Percentiles rank a stretch among this genome's conserved stretches.
Evolutionary conservation across 1,140 invertebrate genomes (phyloP).

Genomic region (Bombus cullumanus): DNA sequence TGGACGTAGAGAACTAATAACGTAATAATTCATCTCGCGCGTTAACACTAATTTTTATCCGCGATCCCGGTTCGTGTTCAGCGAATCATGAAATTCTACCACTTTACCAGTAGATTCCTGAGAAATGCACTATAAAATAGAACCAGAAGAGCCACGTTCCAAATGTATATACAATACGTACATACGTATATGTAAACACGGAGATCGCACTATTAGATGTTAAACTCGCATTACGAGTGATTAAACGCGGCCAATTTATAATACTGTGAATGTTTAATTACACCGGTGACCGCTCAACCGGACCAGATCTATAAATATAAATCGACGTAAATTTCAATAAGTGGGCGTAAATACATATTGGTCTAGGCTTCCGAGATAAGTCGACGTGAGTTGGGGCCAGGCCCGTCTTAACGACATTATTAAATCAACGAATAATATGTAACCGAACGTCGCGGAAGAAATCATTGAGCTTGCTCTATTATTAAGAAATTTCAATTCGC

Average conservation of each 20-base stretch:
- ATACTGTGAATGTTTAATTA: not conserved
- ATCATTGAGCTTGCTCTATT: not conserved
- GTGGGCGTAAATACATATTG: constrained; percentile 21
- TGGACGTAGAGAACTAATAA: not conserved
- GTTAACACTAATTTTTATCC: constrained; percentile 1
- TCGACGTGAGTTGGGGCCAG: not conserved
- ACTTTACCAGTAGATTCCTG: not conserved
- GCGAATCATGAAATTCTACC: constrained; percentile 20
- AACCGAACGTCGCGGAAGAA: not conserved
- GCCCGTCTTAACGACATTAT: constrained; percentile 11
- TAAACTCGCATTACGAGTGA: not conserved
- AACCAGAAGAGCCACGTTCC: not conserved
- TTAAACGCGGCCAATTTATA: constrained; percentile 7
- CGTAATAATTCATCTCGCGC: not conserved
- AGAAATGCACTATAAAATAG: too few relatives aligned
- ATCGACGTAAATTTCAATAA: constrained; percentile 6
- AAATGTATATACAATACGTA: not conserved
- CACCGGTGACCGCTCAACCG: not conserved
- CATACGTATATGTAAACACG: too few relatives aligned
- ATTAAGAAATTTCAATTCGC: constrained; percentile 34
- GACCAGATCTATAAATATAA: constrained; percentile 18
- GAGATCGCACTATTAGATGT: not conserved
- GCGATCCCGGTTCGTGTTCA: constrained; percentile 6
- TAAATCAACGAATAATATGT: constrained; percentile 11
- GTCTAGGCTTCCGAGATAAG: constrained; percentile 11